Conservation (phyloP, 2,888 invertebrate genomes). For the Apotomis turbidana region DNA sequence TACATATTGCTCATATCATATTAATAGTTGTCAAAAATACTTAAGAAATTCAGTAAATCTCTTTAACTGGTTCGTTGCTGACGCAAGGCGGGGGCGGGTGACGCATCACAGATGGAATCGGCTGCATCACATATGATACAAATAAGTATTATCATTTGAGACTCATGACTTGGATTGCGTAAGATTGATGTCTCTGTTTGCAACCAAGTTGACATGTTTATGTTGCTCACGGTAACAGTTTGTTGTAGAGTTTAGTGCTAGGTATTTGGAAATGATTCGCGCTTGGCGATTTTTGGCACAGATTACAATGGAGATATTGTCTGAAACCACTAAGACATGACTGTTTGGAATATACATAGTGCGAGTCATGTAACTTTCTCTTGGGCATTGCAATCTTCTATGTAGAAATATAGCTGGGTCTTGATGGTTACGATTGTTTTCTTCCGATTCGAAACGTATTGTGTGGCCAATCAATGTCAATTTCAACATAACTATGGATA, state of each 20-base stretch:
- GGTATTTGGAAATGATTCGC: background rate
- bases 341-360: no score
- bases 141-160: constrained; percentile 2
- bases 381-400: no score
- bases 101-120: constrained; percentile 33
- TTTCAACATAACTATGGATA: no score
- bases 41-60: constrained; percentile 15
- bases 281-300: background rate
- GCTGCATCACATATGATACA: constrained; percentile 37
- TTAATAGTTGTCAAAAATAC: constrained; percentile 15
- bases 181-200: constrained; percentile 27
- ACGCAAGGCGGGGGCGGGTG: constrained; percentile 37
- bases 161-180: background rate
- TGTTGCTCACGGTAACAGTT: background rate
- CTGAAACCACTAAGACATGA: background rate
- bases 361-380: no score
- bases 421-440: no score
- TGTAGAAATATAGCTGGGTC: no score
- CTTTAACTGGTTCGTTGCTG: constrained; percentile 15
- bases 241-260: background rate
- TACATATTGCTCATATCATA: background rate
- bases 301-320: no score
- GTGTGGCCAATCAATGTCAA: no score
- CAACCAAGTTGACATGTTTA: constrained; percentile 2
- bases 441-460: no score